Evolutionary conservation across 2,888 invertebrate species (phyloP).

Genomic region (Andrena bucephala): DNA sequence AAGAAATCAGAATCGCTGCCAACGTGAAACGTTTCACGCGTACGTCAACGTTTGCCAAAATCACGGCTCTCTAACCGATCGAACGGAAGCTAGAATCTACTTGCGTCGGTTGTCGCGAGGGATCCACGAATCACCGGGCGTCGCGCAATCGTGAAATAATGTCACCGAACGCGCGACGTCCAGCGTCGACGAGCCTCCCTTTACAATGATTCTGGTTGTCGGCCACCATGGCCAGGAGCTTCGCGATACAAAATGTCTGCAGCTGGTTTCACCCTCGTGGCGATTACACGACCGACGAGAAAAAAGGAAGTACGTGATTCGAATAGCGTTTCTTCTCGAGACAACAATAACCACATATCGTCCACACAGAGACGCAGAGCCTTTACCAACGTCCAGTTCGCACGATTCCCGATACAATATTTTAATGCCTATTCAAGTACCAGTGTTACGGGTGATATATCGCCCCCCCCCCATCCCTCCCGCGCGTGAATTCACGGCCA

Average conservation of each 20-base stretch:
- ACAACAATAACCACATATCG: slow-evolving; percentile 46
- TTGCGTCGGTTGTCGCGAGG: slow-evolving; percentile 10
- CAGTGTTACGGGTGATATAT: slow-evolving; percentile 35
- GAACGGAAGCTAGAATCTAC: slow-evolving; percentile 58
- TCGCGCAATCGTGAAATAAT: neutral
- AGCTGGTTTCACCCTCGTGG: slow-evolving; percentile 32
- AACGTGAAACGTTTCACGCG: slow-evolving; percentile 13
- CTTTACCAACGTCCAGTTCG: slow-evolving; percentile 50
- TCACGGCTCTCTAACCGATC: slow-evolving; percentile 31
- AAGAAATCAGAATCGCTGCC: slow-evolving; percentile 8
- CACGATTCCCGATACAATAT: slow-evolving; percentile 57
- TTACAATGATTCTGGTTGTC: slow-evolving; percentile 40
- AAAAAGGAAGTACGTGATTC: slow-evolving; percentile 44
- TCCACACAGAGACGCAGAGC: slow-evolving; percentile 46
- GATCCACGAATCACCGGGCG: slow-evolving; percentile 4
- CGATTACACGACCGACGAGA: slow-evolving; percentile 37
- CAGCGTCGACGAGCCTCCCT: slow-evolving; percentile 15
- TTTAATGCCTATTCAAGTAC: slow-evolving; percentile 62
- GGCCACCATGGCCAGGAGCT: slow-evolving; percentile 6
- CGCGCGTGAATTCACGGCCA: slow-evolving; percentile 35
- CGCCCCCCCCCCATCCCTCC: slow-evolving; percentile 38
- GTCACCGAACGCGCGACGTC: neutral
- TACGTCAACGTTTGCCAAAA: neutral
- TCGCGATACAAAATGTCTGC: slow-evolving; percentile 39
- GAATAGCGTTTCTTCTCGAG: slow-evolving; percentile 27